phyloP scores from a whole-genome alignment of 2,113 vertebrate species.

The Halichoerus grypus region DNA sequence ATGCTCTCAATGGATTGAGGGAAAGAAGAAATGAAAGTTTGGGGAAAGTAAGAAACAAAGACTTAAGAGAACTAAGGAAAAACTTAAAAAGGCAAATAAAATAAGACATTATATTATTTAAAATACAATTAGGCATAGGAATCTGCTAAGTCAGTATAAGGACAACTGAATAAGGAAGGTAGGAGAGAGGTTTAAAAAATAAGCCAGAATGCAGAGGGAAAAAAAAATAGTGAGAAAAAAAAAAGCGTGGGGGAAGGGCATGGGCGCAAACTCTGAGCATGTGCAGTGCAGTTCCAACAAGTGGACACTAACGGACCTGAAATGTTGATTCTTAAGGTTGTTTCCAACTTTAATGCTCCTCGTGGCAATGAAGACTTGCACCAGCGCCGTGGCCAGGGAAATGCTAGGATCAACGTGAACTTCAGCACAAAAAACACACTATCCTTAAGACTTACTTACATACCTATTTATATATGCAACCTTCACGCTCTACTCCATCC shows the following conservation, averaged over 20 bases:
- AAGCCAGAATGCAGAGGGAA: not conserved
- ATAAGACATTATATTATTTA: not conserved
- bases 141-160: not conserved
- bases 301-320: not conserved
- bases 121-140: not conserved
- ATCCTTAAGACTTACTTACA: not conserved
- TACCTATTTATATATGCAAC: not conserved
- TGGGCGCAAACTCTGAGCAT: not conserved
- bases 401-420: not conserved
- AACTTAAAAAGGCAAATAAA: not conserved
- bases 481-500: not conserved
- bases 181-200: not conserved
- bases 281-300: not conserved
- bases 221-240: not conserved
- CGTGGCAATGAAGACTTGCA: not conserved
- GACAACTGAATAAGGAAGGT: not conserved
- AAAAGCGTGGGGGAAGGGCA: not conserved
- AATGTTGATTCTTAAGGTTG: not conserved
- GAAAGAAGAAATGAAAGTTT: not conserved
- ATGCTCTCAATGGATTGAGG: not conserved
- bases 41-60: not conserved
- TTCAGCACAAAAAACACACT: not conserved
- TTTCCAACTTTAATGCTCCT: not conserved
- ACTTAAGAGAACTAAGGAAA: not conserved
- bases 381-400: not conserved